These are phyloP conservation scores for Aproaerema taeniolella DNA, from an alignment of 2,888 invertebrate genomes.

Conservation along the genomic window DNA sequence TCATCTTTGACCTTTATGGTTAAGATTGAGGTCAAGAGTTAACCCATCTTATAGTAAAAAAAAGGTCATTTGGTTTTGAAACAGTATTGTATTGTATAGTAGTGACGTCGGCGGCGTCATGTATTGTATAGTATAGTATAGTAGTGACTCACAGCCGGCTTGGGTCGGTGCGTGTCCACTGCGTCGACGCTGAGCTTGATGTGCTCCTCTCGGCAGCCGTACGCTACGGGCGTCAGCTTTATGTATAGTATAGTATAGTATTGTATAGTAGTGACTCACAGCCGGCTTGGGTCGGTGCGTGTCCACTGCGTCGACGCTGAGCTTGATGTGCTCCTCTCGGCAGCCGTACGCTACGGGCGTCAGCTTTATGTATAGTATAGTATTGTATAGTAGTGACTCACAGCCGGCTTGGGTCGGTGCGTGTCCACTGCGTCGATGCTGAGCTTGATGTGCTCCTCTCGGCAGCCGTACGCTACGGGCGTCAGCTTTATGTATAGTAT, in stretches of 20 bases:
- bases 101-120: slow-evolving; percentile 97
- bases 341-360: slow-evolving; percentile 99
- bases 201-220: slow-evolving; percentile 97
- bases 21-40: no score
- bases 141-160: slow-evolving; percentile 87
- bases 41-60: no score
- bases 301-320: slow-evolving; percentile 96
- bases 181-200: slow-evolving; percentile 94
- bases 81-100: no score
- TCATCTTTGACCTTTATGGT: no score
- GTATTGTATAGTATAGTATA: no score
- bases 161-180: slow-evolving; percentile 97
- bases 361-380: no score
- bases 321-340: slow-evolving; percentile 93
- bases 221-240: slow-evolving; percentile 98
- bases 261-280: no score
- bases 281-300: slow-evolving; percentile 96
- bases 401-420: slow-evolving; percentile 93
- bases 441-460: slow-evolving; percentile 94
- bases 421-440: slow-evolving; percentile 97
- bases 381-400: no score
- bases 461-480: slow-evolving; percentile 98
- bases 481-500: slow-evolving; percentile 99
- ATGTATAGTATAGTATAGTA: no score
- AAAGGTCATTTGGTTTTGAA: slow-evolving; percentile 98